Base-by-base conservation (phyloP, 2,888 invertebrate species). In the Agonopterix arenella region DNA sequence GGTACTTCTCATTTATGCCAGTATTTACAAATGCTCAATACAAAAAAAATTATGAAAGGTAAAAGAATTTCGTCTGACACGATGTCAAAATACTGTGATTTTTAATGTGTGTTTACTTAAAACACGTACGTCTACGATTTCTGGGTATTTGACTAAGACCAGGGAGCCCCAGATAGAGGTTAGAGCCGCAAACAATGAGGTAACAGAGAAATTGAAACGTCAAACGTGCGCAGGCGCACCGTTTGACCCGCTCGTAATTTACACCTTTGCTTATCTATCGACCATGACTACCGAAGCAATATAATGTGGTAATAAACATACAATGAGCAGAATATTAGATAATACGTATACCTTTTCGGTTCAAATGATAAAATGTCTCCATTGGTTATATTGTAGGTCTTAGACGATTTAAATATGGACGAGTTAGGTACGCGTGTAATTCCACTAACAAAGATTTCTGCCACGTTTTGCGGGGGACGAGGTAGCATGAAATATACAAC, bases 101-200 rank as follows among this genome's bases (percentile, higher is more conserved):
- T 28, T 28, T 28, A 28, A 7, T 7, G 7, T 38, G 38, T 40
- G 40, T 40, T n/a, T 40, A 40, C 40, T 40, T 40, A 40, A 10
- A 40, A 40, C n/a, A 40, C 9, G 8, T 38, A 38, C 9, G 37
- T 48, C 45, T 50, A 46, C 46, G 48, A 50, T 55, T 57, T 48
- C 53, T 50, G 56, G 60, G 54, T 64, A 60, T 64, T 65, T 68
- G 60, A 59, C 54, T 54, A 64, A 60, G 57, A 59, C 51, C 55
- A 13, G 13, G 42, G 57, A 63, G 64, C 66, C 70, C 28, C 60
- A 70, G 66, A 66, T 68, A 58, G 63, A 62, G 64, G 68, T 61
- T 57, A 59, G 47, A 60, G 60, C 51, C 54, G 64, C 60, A 70
- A 69, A 70, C 66, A 69, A 58, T 72, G 68, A 62, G 66, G 70